A percentile compares a stretch with the other conserved stretches of the same genome.
These are phyloP conservation scores for Cichlasoma orientale DNA, from an alignment of 2,797 vertebrate species.

Conservation along the genomic window DNA sequence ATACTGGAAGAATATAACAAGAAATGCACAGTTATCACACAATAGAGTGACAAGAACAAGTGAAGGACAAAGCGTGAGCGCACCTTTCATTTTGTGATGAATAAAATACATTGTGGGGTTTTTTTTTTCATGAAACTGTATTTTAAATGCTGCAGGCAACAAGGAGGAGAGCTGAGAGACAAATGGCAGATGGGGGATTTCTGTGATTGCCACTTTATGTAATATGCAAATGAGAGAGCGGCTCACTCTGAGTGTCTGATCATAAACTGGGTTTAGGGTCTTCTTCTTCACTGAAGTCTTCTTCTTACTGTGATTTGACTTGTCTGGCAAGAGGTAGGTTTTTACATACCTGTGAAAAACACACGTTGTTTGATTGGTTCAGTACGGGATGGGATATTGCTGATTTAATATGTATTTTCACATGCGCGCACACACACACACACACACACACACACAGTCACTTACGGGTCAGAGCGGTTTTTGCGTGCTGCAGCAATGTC, in stretches of 20 bases:
- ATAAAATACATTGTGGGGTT: not conserved
- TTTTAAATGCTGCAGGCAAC: slow-evolving; percentile 1
- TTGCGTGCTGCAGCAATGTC: slow-evolving; percentile 88
- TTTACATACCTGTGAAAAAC: slow-evolving; percentile 89
- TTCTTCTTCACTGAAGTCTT: slow-evolving; percentile 92
- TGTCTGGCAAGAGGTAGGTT: slow-evolving; percentile 93
- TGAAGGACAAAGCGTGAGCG: not conserved
- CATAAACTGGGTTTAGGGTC: slow-evolving; percentile 91
- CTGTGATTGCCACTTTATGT: slow-evolving; percentile 2
- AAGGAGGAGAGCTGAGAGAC: not conserved
- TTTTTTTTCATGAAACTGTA: not conserved
- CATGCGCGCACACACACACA: not conserved
- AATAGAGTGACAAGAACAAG: not conserved
- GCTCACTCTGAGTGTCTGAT: slow-evolving; percentile 91
- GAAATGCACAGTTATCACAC: not conserved
- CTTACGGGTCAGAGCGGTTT: slow-evolving; percentile 92
- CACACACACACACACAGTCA: slow-evolving; percentile 34
- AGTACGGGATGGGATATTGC: not conserved
- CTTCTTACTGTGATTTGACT: slow-evolving; percentile 90
- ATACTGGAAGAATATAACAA: slow-evolving; percentile 79
- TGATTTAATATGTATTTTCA: not conserved
- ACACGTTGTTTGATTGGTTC: slow-evolving; percentile 2
- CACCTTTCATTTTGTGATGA: not conserved
- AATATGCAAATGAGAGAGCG: slow-evolving; percentile 25
- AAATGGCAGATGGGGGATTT: not conserved